Conservation (phyloP, 2,113 vertebrate genomes). For the Oncorhynchus nerka region DNA sequence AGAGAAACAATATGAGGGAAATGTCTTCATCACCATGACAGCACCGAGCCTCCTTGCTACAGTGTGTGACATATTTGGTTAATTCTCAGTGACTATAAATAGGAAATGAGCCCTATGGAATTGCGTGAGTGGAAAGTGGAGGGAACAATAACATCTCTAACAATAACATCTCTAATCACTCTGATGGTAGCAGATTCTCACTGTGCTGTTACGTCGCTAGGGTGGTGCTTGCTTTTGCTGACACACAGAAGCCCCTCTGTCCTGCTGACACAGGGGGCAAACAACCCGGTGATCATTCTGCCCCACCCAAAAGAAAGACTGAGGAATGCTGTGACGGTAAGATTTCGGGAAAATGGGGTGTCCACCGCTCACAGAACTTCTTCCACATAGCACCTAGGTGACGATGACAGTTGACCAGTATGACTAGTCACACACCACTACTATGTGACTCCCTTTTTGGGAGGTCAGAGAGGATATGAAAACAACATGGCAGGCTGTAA, state of each 20-base stretch:
- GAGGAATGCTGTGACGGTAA: constrained; percentile 51
- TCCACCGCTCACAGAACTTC: not conserved
- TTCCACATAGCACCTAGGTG: constrained; percentile 24
- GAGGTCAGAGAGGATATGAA: no score
- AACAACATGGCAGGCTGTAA: no score
- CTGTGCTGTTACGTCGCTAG: constrained; percentile 34
- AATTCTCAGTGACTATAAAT: constrained; percentile 32
- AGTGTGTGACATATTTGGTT: constrained; percentile 20
- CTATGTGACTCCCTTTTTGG: no score
- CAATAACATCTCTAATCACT: constrained; percentile 19
- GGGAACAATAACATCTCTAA: constrained; percentile 23
- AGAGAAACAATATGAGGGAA: not conserved
- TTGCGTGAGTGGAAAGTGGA: constrained; percentile 26
- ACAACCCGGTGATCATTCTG: not conserved
- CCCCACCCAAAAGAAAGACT: constrained; percentile 13
- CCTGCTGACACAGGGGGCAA: constrained; percentile 19
- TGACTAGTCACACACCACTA: not conserved
- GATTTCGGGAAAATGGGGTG: constrained; percentile 49
- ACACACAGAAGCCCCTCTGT: constrained; percentile 24
- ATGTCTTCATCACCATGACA: constrained; percentile 11
- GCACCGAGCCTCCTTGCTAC: constrained; percentile 14
- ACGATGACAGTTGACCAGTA: not conserved
- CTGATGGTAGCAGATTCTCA: constrained; percentile 37
- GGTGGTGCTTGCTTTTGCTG: constrained; percentile 6
- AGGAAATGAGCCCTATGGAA: constrained; percentile 20